phyloP scores from a whole-genome alignment of 2,797 vertebrate species.

The Sebastes matsubarae region DNA sequence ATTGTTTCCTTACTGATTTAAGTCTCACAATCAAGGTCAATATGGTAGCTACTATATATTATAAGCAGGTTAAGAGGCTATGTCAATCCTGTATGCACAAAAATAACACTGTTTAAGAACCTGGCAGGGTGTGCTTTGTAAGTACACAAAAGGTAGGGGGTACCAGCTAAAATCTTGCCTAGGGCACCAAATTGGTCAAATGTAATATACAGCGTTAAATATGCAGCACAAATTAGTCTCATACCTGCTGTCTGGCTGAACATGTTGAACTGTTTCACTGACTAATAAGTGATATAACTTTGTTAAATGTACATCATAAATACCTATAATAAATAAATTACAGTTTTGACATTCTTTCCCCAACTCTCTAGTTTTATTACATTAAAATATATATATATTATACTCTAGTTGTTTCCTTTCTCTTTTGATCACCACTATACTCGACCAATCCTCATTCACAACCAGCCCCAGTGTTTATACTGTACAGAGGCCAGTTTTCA shows the following conservation, averaged over 20 bases:
- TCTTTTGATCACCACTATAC: background rate
- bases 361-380: background rate
- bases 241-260: background rate
- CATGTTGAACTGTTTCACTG: background rate
- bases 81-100: too few species aligned
- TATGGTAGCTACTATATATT: too few species aligned
- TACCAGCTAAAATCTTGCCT: too few species aligned
- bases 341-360: background rate
- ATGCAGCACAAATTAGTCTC: background rate
- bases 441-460: background rate
- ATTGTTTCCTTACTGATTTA: background rate
- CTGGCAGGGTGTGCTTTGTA: accelerated
- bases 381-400: background rate
- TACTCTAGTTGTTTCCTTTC: background rate
- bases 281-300: background rate
- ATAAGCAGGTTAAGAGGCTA: too few species aligned
- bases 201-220: background rate
- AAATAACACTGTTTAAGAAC: accelerated
- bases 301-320: background rate
- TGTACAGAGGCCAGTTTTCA: background rate
- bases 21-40: background rate
- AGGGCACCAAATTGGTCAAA: too few species aligned
- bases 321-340: background rate
- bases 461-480: background rate
- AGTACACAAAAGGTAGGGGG: too few species aligned